Base-by-base conservation (phyloP, 2,113 vertebrate species). In the Callospermophilus lateralis region DNA sequence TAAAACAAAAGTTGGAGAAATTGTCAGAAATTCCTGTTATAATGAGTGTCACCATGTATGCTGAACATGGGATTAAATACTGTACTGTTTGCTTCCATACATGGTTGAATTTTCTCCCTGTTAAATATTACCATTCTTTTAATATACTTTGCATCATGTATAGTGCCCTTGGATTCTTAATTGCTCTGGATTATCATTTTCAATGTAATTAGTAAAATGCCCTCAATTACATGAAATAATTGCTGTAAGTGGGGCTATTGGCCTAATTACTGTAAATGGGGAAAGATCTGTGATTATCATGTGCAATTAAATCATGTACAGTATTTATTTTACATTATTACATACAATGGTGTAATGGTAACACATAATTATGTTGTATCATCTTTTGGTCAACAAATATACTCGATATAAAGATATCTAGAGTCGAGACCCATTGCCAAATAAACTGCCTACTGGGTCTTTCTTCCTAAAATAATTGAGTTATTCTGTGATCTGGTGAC, bases 181-280 rank as follows among this genome's bases (percentile, higher is more conserved):
- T 97, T 97, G 88, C 91, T 95, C 94, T 86, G 85, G 78, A 92
- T 17, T 17, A 97, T 98, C 13, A 2, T 98, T 97, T 97, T 96
- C 94, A 97, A 87, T 98, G 93, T 39, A 87, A 96, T 98, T 97
- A 95, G 87, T 95, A 97, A 96, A 97, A 97, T 98, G 86, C 86
- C 97, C 76, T 97, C 97, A 94, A 89, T 98, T 98, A 94, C 97
- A 94, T 87, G 92, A 65, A 96, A 88, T 94, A 93, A 92, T 97
- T 98, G 98, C 96, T 97, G 6, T 96, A 97, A 94, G 70, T 11
- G 92, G 96, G 0, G 93, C 34, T 98, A 39, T 97, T 97, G 97
- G 90, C 93, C 94, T 96, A 98, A 97, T 98, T 98, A 95, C 81
- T 97, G 89, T 98, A 96, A 97, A 97, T 81, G 87, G 32, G 2